Evolutionary conservation across 1,140 invertebrate species (phyloP).

Genomic region (Pseudomyrmex cubaensis): DNA sequence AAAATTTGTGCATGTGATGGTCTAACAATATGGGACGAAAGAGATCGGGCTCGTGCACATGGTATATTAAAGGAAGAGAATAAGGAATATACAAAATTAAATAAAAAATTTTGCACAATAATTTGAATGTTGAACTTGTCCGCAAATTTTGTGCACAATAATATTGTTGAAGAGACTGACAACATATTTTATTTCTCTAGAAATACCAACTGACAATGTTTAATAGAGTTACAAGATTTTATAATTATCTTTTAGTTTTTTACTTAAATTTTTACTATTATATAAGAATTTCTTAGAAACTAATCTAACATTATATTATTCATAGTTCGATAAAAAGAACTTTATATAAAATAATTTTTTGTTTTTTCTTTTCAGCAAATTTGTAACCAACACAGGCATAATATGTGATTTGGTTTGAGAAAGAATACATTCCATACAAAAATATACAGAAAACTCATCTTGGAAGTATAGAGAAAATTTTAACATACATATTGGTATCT

Average conservation of each 20-base stretch:
- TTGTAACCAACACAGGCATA: slow-evolving; percentile 41
- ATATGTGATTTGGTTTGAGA: neutral
- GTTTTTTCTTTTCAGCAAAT: slow-evolving; percentile 64
- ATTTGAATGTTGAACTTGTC: slow-evolving; percentile 57
- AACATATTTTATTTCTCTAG: too few species aligned
- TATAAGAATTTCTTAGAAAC: neutral
- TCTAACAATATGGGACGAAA: slow-evolving; percentile 89
- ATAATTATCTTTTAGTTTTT: neutral
- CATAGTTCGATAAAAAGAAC: neutral
- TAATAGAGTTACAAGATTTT: neutral
- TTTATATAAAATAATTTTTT: slow-evolving; percentile 24
- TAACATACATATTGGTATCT: too few species aligned
- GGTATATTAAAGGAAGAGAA: slow-evolving; percentile 39
- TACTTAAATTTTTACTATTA: neutral
- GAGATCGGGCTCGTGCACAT: slow-evolving; percentile 75
- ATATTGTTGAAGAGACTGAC: too few species aligned
- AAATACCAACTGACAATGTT: neutral
- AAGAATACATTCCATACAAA: slow-evolving; percentile 40
- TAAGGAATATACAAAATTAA: slow-evolving; percentile 20
- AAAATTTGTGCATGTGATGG: slow-evolving; percentile 90
- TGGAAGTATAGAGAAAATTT: too few species aligned
- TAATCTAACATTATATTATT: neutral
- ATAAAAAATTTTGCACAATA: slow-evolving; percentile 72
- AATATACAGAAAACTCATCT: neutral
- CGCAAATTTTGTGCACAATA: too few species aligned